Evolutionary conservation across 2,113 vertebrate species (phyloP), one percentile per base, ranked within the genome.

Genomic region (Takifugu bimaculatus): DNA sequence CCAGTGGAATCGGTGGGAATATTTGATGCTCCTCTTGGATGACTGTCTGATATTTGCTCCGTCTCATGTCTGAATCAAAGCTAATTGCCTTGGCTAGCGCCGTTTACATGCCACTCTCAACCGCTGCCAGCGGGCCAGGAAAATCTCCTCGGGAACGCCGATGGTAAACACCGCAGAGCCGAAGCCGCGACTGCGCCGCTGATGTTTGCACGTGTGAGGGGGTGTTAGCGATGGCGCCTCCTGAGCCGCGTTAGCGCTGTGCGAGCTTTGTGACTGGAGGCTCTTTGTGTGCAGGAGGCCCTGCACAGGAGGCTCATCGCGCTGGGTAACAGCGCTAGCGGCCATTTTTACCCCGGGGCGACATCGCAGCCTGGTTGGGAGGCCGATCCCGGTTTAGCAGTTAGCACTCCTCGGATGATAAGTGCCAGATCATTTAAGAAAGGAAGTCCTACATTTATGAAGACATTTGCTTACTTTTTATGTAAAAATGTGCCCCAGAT

Each of bases 41-140:
- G 35, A 11, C 35, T 35, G 60, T 70, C 55, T 78, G 74, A 67
- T 75, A 78, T 63, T 35, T 77, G 74, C 65, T 57, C 56, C 14
- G 59, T 74, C 72, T 84, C 80, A 69, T 72, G 70, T 85, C 78
- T 65, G 76, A 72, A 84, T 84, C 75, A 82, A 81, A 82, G 77
- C 75, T 83, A 83, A 85, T 68, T 77, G 78, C 64, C 60, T 81
- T 67, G 73, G 70, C 79, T 77, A 79, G 74, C 73, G 65, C 59
- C 58, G 26, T 68, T 81, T 73, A 75, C 74, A 73, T 68, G 74
- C 75, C 77, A 74, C 77, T 80, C 61, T 75, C 74, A 71, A 83
- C 68, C 77, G 61, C 59, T 78, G 78, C 77, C 81, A 84, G 56
- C 60, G 60, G 69, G 61, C 59, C 75, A 70, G 78, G 64, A 58